A percentile compares a stretch with the other conserved stretches of the same genome.
Evolutionary conservation across 2,113 vertebrate genomes (phyloP).

Genomic region (Mugil cephalus): DNA sequence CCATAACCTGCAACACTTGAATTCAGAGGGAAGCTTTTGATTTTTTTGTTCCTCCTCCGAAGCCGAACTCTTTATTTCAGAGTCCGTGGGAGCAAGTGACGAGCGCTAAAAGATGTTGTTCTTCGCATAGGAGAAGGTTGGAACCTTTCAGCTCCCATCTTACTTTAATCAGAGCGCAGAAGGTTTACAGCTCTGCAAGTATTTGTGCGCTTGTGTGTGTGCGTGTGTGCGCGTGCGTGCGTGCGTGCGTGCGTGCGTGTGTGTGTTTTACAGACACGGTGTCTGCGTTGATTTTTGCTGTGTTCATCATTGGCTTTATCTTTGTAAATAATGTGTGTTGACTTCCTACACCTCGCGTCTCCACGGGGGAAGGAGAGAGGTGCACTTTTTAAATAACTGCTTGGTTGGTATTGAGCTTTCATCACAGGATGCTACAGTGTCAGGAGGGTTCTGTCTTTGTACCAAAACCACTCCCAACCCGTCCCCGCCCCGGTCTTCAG

Average conservation of each 20-base stretch:
- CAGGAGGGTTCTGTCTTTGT: constrained; percentile 60
- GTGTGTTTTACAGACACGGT: constrained; percentile 46
- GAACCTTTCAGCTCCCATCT: constrained; percentile 41
- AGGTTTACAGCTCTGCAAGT: constrained; percentile 62
- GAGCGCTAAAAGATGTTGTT: neutral
- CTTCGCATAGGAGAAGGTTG: constrained; percentile 29
- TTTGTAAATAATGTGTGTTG: constrained; percentile 47
- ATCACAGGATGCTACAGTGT: constrained; percentile 42
- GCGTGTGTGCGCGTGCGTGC: constrained; percentile 14
- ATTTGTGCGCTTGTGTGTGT: constrained; percentile 30
- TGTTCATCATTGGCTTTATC: constrained; percentile 71
- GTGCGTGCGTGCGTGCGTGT: constrained; percentile 23
- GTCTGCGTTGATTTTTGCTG: constrained; percentile 60
- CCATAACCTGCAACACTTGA: constrained; percentile 79
- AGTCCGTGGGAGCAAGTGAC: constrained; percentile 57
- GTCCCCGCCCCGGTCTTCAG: constrained; percentile 48
- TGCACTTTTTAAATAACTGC: constrained; percentile 20
- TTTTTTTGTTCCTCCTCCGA: constrained; percentile 44
- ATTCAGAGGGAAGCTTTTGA: constrained; percentile 51
- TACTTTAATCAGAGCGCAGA: constrained; percentile 44
- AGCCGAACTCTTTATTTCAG: constrained; percentile 59
- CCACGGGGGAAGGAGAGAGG: constrained; percentile 13
- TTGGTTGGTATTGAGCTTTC: constrained; percentile 43
- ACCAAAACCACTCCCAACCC: constrained; percentile 61
- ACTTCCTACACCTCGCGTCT: constrained; percentile 27